Conservation (phyloP, 2,113 vertebrate genomes). For the Oreocharis arfaki region DNA sequence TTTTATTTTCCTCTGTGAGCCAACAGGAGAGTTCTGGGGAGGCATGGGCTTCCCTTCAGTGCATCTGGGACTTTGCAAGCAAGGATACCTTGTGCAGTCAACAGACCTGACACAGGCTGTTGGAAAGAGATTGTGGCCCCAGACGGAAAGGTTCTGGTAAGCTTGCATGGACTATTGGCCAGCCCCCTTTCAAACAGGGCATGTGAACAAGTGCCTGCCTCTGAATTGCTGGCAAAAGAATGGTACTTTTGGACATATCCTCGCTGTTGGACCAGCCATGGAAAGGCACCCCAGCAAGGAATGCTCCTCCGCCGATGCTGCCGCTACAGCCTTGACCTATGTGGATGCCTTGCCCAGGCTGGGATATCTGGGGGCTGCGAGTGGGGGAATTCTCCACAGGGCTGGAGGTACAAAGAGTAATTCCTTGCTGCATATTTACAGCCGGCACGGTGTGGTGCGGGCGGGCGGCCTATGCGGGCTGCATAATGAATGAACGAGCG, state of each 20-base stretch:
- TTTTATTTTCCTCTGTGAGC: background rate
- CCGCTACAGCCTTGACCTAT: background rate
- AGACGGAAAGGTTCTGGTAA: background rate
- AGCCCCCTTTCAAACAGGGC: background rate
- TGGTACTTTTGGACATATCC: background rate
- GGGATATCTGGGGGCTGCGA: background rate
- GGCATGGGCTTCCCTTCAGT: background rate
- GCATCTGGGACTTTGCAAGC: background rate
- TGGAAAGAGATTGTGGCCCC: background rate
- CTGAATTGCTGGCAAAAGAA: background rate
- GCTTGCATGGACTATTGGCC: background rate
- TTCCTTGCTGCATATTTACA: background rate
- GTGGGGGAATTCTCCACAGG: background rate
- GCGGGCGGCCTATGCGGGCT: background rate
- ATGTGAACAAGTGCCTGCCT: background rate
- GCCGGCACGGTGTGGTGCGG: background rate
- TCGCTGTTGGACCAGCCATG: background rate
- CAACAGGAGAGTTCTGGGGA: background rate
- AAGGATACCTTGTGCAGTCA: background rate
- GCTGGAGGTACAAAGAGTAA: background rate
- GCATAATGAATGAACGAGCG: background rate
- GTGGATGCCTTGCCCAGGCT: background rate
- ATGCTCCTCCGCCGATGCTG: rapidly evolving
- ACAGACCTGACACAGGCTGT: background rate
- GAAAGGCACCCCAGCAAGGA: background rate